Conservation (phyloP, 2,888 invertebrate species). For the Drosophila greeni region DNA sequence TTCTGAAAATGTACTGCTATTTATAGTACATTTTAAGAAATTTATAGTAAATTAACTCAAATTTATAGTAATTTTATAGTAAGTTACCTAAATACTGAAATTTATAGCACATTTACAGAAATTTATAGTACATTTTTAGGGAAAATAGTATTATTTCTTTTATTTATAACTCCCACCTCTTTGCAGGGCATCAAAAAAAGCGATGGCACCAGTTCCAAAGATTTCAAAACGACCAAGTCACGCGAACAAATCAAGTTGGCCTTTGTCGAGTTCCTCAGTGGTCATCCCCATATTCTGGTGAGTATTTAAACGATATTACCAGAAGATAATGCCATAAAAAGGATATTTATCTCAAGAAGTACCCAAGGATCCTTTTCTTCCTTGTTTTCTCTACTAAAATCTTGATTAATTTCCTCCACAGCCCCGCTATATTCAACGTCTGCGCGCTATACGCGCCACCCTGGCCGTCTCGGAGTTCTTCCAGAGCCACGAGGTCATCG, state of each 20-base stretch:
- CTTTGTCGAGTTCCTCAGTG: conserved; percentile 88
- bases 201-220: conserved; percentile 94
- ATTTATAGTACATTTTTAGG: too few species aligned
- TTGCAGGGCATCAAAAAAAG: conserved; percentile 88
- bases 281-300: conserved; percentile 88
- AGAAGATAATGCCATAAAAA: neutral
- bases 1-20: too few species aligned
- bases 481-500: conserved; percentile 94
- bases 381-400: neutral
- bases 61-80: too few species aligned
- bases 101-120: too few species aligned
- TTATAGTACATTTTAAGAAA: too few species aligned
- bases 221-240: conserved; percentile 95
- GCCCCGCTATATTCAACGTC: conserved; percentile 90
- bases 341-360: neutral
- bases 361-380: too few species aligned
- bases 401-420: conserved; percentile 76
- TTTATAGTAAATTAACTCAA: too few species aligned
- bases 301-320: conserved; percentile 71
- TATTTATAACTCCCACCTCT: neutral
- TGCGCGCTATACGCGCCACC: conserved; percentile 90
- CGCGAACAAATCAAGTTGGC: conserved; percentile 89
- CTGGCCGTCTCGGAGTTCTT: conserved; percentile 94
- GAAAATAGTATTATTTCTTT: neutral
- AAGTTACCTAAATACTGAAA: too few species aligned